Evolutionary conservation across 2,113 vertebrate species (phyloP).

Genomic region (cattle (Bos taurus)): DNA sequence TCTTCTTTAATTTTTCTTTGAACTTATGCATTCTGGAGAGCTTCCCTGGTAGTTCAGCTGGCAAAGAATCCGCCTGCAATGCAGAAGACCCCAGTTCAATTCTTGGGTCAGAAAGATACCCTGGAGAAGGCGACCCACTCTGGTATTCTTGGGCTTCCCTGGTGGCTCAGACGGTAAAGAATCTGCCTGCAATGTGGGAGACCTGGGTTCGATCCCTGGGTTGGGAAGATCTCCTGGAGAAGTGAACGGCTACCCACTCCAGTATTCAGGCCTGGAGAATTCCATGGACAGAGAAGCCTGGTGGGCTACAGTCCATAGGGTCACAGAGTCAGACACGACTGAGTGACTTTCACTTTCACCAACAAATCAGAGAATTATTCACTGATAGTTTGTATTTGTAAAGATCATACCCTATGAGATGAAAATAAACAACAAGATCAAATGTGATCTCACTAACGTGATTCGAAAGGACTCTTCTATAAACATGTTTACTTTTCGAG

Average conservation of each 20-base stretch:
- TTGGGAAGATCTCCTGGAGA: neutral
- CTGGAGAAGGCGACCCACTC: neutral
- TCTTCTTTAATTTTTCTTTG: neutral
- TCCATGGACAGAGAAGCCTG: neutral
- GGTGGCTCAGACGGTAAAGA: neutral
- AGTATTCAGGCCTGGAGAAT: neutral
- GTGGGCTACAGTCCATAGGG: neutral
- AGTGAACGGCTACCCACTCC: neutral
- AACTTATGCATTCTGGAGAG: neutral
- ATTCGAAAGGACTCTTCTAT: neutral
- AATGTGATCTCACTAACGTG: slow-evolving; percentile 3
- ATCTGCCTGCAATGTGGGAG: neutral
- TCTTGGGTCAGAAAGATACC: neutral
- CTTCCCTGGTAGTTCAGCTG: neutral
- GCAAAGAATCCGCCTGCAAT: neutral
- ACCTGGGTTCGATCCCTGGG: neutral
- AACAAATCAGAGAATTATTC: neutral
- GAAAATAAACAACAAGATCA: slow-evolving; percentile 27
- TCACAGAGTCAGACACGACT: neutral
- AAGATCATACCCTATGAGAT: neutral
- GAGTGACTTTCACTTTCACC: neutral
- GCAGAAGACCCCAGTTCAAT: neutral
- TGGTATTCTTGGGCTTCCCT: neutral
- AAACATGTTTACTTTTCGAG: slow-evolving; percentile 19
- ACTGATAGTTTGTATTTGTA: neutral